phyloP scores from a whole-genome alignment of 2,888 invertebrate genomes.

The Allygus modestus region DNA sequence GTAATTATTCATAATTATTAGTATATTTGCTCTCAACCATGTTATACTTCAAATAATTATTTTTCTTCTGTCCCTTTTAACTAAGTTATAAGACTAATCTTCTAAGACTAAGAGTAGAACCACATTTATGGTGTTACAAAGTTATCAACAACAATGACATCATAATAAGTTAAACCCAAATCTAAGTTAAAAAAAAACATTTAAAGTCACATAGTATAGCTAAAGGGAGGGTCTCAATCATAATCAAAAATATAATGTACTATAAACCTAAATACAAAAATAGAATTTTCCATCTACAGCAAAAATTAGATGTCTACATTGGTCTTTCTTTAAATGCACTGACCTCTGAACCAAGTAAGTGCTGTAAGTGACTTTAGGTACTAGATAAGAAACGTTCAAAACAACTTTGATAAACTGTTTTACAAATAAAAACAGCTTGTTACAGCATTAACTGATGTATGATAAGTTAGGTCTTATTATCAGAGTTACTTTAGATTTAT shows the following conservation, averaged over 20 bases:
- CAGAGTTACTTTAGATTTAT: too few relatives aligned
- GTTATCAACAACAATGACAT: neutral
- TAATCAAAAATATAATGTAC: conserved; percentile 4
- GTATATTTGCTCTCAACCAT: too few relatives aligned
- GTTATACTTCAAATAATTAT: too few relatives aligned
- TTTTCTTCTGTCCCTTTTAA: neutral
- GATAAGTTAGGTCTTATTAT: too few relatives aligned
- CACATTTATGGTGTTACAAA: conserved; percentile 24
- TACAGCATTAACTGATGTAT: too few relatives aligned
- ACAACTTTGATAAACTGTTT: too few relatives aligned
- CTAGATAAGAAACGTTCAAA: too few relatives aligned
- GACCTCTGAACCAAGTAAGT: neutral
- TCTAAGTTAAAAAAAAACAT: neutral
- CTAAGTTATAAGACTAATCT: conserved; percentile 9
- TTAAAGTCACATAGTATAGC: neutral
- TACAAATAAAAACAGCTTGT: too few relatives aligned
- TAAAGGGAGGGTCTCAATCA: neutral
- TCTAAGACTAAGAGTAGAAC: conserved; percentile 11
- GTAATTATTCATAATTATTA: too few relatives aligned
- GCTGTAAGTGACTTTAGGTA: too few relatives aligned
- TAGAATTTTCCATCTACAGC: conserved; percentile 18
- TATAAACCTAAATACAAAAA: conserved; percentile 51
- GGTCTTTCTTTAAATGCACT: conserved; percentile 26
- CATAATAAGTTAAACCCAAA: neutral
- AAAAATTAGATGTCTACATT: neutral